Percentiles rank a stretch among this genome's conserved stretches.
These are phyloP conservation scores for Abramis brama DNA, from an alignment of 2,113 vertebrate genomes.

Conservation along the genomic window DNA sequence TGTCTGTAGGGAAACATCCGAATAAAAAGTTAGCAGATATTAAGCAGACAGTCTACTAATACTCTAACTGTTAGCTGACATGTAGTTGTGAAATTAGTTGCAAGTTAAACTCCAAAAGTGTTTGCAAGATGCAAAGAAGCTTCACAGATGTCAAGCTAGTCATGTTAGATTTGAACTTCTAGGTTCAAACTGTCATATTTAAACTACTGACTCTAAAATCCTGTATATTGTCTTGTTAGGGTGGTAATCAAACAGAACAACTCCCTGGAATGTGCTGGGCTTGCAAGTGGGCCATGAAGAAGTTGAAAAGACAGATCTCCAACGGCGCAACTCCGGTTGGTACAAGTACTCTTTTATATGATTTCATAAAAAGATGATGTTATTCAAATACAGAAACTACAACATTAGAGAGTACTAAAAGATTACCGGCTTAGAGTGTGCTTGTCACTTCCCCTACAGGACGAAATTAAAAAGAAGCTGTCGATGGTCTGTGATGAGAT, in stretches of 20 bases:
- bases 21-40: no score
- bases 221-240: not conserved
- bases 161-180: not conserved
- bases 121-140: not conserved
- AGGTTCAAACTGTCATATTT: not conserved
- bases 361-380: not conserved
- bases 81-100: no score
- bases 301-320: slow-evolving; percentile 31
- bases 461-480: slow-evolving; percentile 44
- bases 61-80: no score
- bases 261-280: slow-evolving; percentile 64
- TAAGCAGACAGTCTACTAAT: no score
- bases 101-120: not conserved
- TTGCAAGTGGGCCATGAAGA: slow-evolving; percentile 64
- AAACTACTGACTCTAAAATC: not conserved
- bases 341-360: not conserved
- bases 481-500: slow-evolving; percentile 47
- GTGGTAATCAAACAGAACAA: not conserved
- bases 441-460: slow-evolving; percentile 14
- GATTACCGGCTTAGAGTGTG: not conserved
- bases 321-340: slow-evolving; percentile 48
- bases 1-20: no score
- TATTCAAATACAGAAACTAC: no score
- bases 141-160: not conserved
- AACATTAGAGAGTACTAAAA: not conserved